These are phyloP conservation scores for Desmophyllum pertusum DNA, from an alignment of 92 coral and sea anemone genomes.

Conservation along the genomic window DNA sequence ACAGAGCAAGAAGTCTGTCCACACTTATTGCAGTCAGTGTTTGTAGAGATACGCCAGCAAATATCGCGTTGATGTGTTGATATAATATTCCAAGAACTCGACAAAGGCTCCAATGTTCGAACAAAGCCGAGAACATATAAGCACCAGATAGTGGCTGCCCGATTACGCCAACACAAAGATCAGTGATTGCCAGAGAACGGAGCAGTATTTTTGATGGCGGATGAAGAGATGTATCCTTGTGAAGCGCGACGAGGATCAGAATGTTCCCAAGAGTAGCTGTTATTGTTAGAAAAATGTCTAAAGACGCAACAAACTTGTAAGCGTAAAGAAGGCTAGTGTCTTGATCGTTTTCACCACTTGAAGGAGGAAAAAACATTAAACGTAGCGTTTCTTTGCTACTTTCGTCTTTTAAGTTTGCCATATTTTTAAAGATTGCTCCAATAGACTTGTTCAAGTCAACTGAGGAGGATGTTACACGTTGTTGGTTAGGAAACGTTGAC, in stretches of 20 bases:
- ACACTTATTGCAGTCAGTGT: conserved; percentile 25
- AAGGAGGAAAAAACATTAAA: not conserved
- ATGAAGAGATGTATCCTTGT: not conserved
- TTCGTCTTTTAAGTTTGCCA: not conserved
- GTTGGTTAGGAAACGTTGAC: not conserved
- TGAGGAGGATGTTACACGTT: not conserved
- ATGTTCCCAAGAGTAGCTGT: not conserved
- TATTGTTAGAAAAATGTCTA: not conserved
- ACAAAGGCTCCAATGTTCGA: not conserved
- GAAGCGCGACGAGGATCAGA: conserved; percentile 2
- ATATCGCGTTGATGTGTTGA: not conserved
- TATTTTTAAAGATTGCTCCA: not conserved
- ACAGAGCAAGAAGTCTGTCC: conserved; percentile 32
- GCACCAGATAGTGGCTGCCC: not conserved
- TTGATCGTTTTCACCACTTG: not conserved
- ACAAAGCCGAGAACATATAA: not conserved
- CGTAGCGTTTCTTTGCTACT: not conserved
- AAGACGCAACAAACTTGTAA: not conserved
- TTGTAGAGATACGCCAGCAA: not conserved
- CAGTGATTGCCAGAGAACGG: not conserved
- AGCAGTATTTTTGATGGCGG: conserved; percentile 13
- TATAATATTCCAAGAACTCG: not conserved
- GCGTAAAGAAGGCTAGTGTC: not conserved
- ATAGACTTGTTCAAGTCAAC: not conserved
- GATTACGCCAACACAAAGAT: not conserved